Conservation (phyloP, 2,113 vertebrate genomes). For the Caretta caretta region DNA sequence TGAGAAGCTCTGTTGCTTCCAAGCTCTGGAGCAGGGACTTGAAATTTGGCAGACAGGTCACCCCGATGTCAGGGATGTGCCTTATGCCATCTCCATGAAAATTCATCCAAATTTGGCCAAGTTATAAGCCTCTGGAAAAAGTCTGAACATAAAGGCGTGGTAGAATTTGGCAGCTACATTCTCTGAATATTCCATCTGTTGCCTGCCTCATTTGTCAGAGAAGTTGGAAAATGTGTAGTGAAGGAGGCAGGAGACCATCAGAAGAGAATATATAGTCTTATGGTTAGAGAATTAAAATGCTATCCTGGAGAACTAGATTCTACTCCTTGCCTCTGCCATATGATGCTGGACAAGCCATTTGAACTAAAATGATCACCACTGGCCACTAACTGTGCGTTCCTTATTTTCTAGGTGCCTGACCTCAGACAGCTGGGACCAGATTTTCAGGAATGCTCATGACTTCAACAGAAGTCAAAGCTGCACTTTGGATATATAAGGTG, state of each 20-base stretch:
- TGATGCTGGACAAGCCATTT: background rate
- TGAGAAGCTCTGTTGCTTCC: background rate
- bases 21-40: background rate
- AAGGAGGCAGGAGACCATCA: background rate
- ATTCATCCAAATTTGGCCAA: background rate
- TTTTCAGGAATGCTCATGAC: background rate
- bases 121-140: background rate
- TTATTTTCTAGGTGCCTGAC: background rate
- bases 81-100: background rate
- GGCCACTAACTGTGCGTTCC: background rate
- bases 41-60: background rate
- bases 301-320: background rate
- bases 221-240: background rate
- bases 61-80: too few species aligned
- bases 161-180: background rate
- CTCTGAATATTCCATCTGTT: background rate
- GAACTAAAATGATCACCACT: background rate
- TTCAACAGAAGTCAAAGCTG: background rate
- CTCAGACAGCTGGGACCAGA: background rate
- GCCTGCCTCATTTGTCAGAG: background rate
- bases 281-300: background rate
- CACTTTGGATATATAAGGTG: background rate
- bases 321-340: background rate
- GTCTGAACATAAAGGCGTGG: background rate
- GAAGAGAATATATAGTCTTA: background rate